Conservation (phyloP, 2,888 invertebrate species). For the Quadriops clusia region DNA sequence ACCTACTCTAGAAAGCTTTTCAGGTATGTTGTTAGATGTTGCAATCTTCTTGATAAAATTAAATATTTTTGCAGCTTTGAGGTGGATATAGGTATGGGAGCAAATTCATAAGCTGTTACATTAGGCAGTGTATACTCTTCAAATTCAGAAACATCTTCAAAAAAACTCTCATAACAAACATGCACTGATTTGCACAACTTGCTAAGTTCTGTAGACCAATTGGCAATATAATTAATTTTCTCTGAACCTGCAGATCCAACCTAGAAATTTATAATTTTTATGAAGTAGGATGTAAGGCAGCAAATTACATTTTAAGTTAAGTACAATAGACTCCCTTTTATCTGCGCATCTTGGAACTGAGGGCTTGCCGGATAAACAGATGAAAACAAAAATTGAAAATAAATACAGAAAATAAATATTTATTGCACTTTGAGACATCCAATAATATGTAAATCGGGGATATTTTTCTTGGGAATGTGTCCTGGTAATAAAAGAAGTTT, state of each 20-base stretch:
- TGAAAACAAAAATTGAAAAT: too few species aligned
- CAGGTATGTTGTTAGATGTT: conserved; percentile 14
- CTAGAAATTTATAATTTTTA: too few species aligned
- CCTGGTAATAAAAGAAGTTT: too few species aligned
- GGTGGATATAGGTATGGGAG: conserved; percentile 3
- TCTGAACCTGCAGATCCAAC: conserved; percentile 14
- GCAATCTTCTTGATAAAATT: conserved; percentile 10
- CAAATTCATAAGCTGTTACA: conserved; percentile 9
- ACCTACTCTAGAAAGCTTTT: conserved; percentile 17
- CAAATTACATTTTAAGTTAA: too few species aligned
- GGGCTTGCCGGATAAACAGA: too few species aligned
- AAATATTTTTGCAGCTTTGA: background rate
- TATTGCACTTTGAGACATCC: too few species aligned
- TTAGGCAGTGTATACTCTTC: conserved; percentile 5
- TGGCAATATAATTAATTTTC: conserved; percentile 14
- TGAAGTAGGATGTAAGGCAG: too few species aligned
- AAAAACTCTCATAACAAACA: conserved; percentile 13
- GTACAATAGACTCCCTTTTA: too few species aligned
- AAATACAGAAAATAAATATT: too few species aligned
- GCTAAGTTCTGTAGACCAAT: conserved; percentile 16
- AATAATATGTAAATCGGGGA: too few species aligned
- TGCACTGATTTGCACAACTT: conserved; percentile 14
- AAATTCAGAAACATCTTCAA: conserved; percentile 14
- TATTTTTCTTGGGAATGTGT: too few species aligned
- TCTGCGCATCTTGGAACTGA: too few species aligned